Evolutionary conservation across 2,113 vertebrate species (phyloP).

Genomic region (Oriolus oriolus): DNA sequence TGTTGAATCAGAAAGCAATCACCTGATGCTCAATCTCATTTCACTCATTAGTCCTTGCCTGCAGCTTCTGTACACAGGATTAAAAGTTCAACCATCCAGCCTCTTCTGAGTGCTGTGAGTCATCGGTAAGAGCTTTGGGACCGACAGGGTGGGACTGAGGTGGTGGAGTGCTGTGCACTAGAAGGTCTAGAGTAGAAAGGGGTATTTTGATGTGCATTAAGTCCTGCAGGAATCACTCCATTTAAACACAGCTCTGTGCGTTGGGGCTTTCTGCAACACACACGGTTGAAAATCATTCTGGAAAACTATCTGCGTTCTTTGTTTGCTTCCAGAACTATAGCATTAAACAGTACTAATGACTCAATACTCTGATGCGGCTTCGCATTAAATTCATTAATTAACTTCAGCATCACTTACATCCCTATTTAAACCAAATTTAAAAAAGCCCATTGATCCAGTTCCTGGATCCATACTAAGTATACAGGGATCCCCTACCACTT

Average conservation of each 20-base stretch:
- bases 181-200: background rate
- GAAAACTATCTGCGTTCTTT: background rate
- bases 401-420: background rate
- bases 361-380: background rate
- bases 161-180: fast-evolving
- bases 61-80: background rate
- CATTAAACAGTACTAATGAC: background rate
- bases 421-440: background rate
- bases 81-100: background rate
- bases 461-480: background rate
- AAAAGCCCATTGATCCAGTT: background rate
- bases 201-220: background rate
- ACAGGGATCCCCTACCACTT: background rate
- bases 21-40: constrained; percentile 10
- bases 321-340: background rate
- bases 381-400: background rate
- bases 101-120: background rate
- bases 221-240: background rate
- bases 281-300: fast-evolving
- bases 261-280: background rate
- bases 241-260: background rate
- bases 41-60: background rate
- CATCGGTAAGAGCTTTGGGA: background rate
- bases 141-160: fast-evolving
- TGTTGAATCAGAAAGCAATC: constrained; percentile 12